These are phyloP conservation scores for Prinia subflava DNA, from an alignment of 2,113 vertebrate species.

Conservation along the genomic window DNA sequence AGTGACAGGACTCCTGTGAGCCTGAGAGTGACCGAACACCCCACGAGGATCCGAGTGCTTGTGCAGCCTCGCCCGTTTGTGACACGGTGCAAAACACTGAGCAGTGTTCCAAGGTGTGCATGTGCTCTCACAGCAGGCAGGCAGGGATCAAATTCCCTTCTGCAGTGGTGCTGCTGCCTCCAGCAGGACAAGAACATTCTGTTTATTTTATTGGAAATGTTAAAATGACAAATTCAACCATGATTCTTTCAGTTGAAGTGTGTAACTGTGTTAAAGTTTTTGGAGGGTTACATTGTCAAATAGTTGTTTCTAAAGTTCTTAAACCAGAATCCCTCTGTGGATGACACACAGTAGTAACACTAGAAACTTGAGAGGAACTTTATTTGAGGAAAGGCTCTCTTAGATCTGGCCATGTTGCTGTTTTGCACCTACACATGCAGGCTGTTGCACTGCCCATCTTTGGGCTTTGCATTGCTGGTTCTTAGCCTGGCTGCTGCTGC, in stretches of 20 bases:
- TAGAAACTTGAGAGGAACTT: not conserved
- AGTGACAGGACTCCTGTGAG: constrained; percentile 1
- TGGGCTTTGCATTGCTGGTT: not conserved
- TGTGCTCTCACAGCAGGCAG: not conserved
- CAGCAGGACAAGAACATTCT: not conserved
- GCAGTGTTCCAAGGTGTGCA: fast-evolving
- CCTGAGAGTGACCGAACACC: not conserved
- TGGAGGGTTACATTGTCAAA: not conserved
- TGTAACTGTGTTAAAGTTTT: not conserved
- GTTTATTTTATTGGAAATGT: not conserved
- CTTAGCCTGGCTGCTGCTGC: not conserved
- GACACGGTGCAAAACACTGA: constrained; percentile 51
- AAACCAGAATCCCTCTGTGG: not conserved
- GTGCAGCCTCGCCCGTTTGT: not conserved
- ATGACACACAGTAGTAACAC: not conserved
- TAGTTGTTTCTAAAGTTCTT: not conserved
- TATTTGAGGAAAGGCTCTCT: not conserved
- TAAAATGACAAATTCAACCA: not conserved
- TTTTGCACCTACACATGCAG: constrained; percentile 49
- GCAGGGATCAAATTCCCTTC: not conserved
- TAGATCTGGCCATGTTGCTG: not conserved
- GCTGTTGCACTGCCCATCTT: not conserved
- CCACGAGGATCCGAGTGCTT: not conserved
- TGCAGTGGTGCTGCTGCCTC: not conserved
- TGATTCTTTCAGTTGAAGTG: not conserved